Conservation (phyloP, 2,113 vertebrate species). For the Aegotheles bennettii region DNA sequence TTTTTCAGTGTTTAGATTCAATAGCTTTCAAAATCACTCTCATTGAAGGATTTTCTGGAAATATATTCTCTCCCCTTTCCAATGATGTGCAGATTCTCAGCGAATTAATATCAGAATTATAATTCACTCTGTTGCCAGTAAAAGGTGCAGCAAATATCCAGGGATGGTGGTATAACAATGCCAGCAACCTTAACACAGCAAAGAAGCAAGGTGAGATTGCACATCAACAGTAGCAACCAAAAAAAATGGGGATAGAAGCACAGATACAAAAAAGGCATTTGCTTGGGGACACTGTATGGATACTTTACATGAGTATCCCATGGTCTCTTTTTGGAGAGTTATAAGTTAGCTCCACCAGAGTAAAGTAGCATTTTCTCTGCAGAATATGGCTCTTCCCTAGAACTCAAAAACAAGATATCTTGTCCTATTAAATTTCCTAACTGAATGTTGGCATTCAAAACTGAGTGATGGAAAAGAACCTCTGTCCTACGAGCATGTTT, state of each 20-base stretch:
- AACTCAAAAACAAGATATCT: background rate
- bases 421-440: background rate
- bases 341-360: background rate
- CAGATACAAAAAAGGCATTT: background rate
- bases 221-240: background rate
- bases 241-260: background rate
- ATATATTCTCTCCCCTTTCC: background rate
- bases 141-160: background rate
- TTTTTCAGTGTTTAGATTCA: background rate
- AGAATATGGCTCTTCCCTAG: background rate
- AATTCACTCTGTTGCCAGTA: background rate
- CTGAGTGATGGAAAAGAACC: background rate
- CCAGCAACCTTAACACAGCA: background rate
- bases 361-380: background rate
- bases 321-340: background rate
- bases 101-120: background rate
- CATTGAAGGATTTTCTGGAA: background rate
- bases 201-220: background rate
- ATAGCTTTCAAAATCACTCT: background rate
- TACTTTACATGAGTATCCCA: background rate
- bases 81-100: background rate
- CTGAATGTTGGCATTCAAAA: background rate
- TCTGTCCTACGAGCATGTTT: background rate
- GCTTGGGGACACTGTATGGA: rapidly evolving
- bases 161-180: background rate